A percentile compares a stretch with the other conserved stretches of the same genome.
Evolutionary conservation across 2,888 invertebrate species (phyloP).

Genomic region (Calameuta idolon): DNA sequence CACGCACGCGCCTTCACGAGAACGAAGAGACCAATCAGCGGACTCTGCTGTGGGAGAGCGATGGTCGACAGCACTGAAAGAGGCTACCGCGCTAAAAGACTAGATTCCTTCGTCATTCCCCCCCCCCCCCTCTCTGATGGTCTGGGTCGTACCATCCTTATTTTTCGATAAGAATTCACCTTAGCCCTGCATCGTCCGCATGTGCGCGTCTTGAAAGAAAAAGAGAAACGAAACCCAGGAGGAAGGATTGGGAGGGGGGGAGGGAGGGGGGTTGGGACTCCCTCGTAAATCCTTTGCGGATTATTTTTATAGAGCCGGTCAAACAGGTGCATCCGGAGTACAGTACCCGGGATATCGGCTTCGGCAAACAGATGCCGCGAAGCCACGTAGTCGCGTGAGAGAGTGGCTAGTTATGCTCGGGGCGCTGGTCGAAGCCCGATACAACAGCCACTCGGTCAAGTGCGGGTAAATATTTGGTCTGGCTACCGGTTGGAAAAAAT

Average conservation of each 20-base stretch:
- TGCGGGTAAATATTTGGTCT: constrained; percentile 19
- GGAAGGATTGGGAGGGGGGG: background rate
- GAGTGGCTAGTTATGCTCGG: background rate
- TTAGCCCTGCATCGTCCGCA: no score
- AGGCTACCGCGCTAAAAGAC: no score
- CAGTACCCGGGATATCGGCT: constrained; percentile 13
- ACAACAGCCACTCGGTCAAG: constrained; percentile 9
- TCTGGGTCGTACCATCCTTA: no score
- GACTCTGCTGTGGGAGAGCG: constrained; percentile 10
- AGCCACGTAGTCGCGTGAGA: constrained; percentile 3
- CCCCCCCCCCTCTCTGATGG: no score
- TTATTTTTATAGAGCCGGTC: constrained; percentile 14
- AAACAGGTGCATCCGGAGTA: constrained; percentile 26
- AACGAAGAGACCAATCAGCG: constrained; percentile 25
- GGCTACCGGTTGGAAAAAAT: constrained; percentile 12
- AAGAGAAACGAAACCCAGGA: no score
- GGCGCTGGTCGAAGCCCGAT: background rate
- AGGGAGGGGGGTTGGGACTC: background rate
- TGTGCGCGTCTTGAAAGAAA: no score
- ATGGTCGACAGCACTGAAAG: background rate
- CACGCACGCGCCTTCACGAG: constrained; percentile 34
- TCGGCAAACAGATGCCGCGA: constrained; percentile 18
- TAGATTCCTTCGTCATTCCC: no score
- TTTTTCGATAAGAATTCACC: no score
- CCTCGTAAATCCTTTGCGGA: constrained; percentile 6